Evolutionary conservation across 1,140 invertebrate genomes (phyloP), one percentile per base, ranked within the genome.

Genomic region (Pachypeltis micranthus): DNA sequence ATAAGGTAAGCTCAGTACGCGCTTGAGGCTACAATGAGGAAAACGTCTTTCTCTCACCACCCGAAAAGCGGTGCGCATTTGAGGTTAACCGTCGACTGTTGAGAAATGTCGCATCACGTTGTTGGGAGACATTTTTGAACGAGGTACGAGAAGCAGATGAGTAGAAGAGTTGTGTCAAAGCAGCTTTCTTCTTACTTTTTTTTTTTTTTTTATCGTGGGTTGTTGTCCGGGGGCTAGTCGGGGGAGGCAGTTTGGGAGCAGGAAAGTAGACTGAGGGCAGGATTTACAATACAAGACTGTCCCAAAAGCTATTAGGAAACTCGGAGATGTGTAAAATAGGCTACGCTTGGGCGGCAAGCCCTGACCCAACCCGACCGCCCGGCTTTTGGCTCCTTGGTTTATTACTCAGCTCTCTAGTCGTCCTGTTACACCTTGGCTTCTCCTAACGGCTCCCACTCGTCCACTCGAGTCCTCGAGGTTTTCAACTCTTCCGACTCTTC

Each of bases 251-350:
- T n/a, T n/a, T n/a, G 34, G 34, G n/a, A 39, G 7, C 7, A 39
- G 34, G 34, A 39, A n/a, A 23, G 44, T n/a, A 19, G 44, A 28
- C 3, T 28, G 57, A 59, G 57, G n/a, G n/a, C n/a, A n/a, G n/a
- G 57, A 59, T 59, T 59, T 59, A 59, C 57, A 59, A 59, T 59
- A 59, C 26, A 59, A 47, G 65, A 66, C 58, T 21, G 55, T 67
- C 66, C 61, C 66, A 51, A 66, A 67, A 62, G 55, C 64, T 62
- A 67, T 67, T 67, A 65, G 59, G 55, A 63, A 67, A 61, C 29
- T 65, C 66, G 66, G 44, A 67, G 66, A 65, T 65, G 66, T 67
- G 66, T 67, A 67, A 67, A 67, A 67, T 67, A 65, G 66, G 66
- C 61, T 61, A 65, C 64, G 66, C 59, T 67, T 58, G 60, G 56